Conservation (phyloP, 2,113 vertebrate genomes). For the Chloropsis hardwickii region DNA sequence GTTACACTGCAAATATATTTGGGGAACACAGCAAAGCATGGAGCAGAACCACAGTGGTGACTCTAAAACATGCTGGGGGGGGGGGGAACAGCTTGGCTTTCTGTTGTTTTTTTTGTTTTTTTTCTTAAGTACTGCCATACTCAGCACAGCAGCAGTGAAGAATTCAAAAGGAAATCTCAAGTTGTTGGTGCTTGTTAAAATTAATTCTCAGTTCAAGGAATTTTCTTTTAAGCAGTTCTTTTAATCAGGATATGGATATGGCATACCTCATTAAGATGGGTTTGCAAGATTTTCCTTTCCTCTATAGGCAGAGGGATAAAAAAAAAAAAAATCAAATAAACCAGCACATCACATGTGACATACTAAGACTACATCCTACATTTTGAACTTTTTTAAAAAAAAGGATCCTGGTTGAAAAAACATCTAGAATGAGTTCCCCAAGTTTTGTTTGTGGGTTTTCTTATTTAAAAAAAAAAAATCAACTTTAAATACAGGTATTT, state of each 20-base stretch:
- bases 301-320: not conserved
- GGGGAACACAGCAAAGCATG: not conserved
- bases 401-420: not conserved
- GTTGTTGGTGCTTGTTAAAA: not conserved
- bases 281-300: not conserved
- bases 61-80: not conserved
- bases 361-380: not conserved
- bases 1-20: not conserved
- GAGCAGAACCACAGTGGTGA: not conserved
- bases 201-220: not conserved
- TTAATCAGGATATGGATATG: not conserved
- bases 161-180: not conserved
- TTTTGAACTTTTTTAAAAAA: not conserved
- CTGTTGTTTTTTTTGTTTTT: not conserved
- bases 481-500: not conserved
- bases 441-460: not conserved
- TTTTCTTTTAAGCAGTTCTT: slow-evolving; percentile 1
- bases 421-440: not conserved
- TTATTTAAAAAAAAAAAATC: not conserved
- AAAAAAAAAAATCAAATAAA: not conserved
- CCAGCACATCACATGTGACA: not conserved
- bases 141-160: not conserved
- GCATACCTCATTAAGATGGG: not conserved
- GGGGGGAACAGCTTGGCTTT: not conserved
- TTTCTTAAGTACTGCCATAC: not conserved